Percentiles rank a stretch among this genome's conserved stretches.
These are phyloP conservation scores for Shinisaurus crocodilurus DNA, from an alignment of 2,113 vertebrate species.

Conservation along the genomic window DNA sequence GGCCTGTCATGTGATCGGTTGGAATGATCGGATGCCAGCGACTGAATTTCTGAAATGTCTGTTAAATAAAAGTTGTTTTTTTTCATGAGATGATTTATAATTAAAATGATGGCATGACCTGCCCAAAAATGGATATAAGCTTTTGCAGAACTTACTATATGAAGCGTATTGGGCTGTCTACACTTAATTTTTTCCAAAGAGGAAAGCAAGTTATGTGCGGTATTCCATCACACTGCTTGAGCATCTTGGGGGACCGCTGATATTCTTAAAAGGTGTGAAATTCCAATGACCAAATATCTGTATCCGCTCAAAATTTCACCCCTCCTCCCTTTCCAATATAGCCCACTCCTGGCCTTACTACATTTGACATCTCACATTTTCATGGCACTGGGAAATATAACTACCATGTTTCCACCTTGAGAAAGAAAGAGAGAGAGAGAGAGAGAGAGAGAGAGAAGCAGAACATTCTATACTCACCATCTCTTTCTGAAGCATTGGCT, in stretches of 20 bases:
- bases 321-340: background rate
- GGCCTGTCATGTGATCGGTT: constrained; percentile 94
- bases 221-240: background rate
- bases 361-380: background rate
- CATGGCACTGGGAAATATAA: constrained; percentile 1
- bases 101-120: constrained; percentile 59
- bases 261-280: background rate
- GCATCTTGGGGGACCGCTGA: background rate
- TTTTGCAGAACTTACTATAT: constrained; percentile 38
- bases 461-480: constrained; percentile 82
- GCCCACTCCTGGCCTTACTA: background rate
- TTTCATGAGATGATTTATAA: constrained; percentile 62
- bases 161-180: constrained; percentile 44
- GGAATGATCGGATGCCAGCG: constrained; percentile 97
- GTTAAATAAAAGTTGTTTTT: constrained; percentile 74
- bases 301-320: background rate
- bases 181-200: constrained; percentile 28
- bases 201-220: background rate
- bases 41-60: constrained; percentile 99
- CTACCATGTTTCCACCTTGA: background rate
- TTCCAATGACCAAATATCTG: constrained; percentile 23
- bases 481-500: constrained; percentile 96
- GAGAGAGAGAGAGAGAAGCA: background rate
- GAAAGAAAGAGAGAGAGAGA: background rate
- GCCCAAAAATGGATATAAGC: constrained; percentile 59